Evolutionary conservation across 2,113 vertebrate genomes (phyloP), one percentile per base, ranked within the genome.

Genomic region (Nematolebias whitei): DNA sequence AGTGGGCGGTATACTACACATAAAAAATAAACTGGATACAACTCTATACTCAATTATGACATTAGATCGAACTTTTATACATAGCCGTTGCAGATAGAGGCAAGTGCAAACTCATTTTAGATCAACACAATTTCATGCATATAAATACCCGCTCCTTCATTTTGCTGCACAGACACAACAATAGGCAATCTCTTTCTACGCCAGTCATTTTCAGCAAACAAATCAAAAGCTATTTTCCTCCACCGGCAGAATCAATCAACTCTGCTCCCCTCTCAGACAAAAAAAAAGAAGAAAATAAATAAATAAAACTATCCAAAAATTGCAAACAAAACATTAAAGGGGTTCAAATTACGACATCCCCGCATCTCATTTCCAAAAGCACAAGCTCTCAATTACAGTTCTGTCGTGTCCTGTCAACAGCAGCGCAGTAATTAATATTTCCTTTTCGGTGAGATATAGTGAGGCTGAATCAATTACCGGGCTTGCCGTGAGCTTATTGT

Each of bases 341-440:
- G 16, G 61, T 69, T 60, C 59, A 54, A 80, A 78, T 77, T 65
- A 78, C 58, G 61, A 51, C 67, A 43, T 55, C 51, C n/a, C 32
- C 19, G 52, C 67, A 44, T 60, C 66, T 73, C 41, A 85, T 68
- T 78, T 71, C 2, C 5, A 35, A 71, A 80, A 63, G 68, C 58
- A 47, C 68, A 15, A 70, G 68, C 62, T 83, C 72, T 63, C 74
- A 74, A 83, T 86, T 82, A 83, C 58, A 65, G 44, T 61, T 78
- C 56, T 49, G 56, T 59, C 38, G 61, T 49, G 43, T 65, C 63
- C 68, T 32, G 51, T 78, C 71, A 76, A 69, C 78, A 79, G 71
- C 19, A 58, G 51, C 45, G 3, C 12, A 12, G 44, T 83, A 64
- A 86, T 90, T 89, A 79, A 81, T 89, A 89, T 83, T 88, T 83